Base-by-base conservation (phyloP, 2,797 vertebrate species). In the Sylvia borin region DNA sequence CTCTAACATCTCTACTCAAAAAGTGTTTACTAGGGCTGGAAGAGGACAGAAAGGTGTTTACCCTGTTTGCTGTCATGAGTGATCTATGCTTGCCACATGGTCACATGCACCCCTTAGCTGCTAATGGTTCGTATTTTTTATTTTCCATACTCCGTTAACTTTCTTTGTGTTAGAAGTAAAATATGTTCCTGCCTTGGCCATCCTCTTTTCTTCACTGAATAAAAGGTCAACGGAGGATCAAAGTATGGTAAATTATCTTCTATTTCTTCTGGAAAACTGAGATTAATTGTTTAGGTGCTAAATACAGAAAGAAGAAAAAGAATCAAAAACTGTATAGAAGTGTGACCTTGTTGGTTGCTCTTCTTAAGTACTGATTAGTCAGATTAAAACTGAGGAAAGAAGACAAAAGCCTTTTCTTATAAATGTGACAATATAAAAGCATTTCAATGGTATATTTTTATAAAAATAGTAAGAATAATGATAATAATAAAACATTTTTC, bases 21-120 rank as follows among this genome's bases (percentile, higher is more conserved):
- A 5, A 25, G 10, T 32, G 6, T 11, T 43, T 77, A 25, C 1
- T 3, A 5, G 20, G n/a, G 3, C 12, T 75, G 6, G 45, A 80
- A n/a, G 3, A 45, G 8, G 48, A 54, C 2, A 55, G 10, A 22
- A 54, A 74, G 43, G 0, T 21, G 1, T 70, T 85, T 64, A 11
- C 65, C 7, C 5, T 29, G 1, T 24, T 9, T 53, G 6, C 29
- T 79, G 24, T 16, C 24, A 25, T 16, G 7, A 50, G 4, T 54
- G 8, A 62, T n/a, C 21, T 54, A 4, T 21, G 18, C 2, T 80
- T 26, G 20, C 4, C 84, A 31, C 45, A 11, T 21, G 15, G 29
- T 62, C 25, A 55, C 5, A 3, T 54, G 3, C 5, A 17, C 0
- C 3, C 3, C 17, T 58, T n/a, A 31, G 21, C 4, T 62, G 4